Evolutionary conservation across 1,140 invertebrate species (phyloP), one percentile per base, ranked within the genome.

Genomic region (Geopemphigus sp.): DNA sequence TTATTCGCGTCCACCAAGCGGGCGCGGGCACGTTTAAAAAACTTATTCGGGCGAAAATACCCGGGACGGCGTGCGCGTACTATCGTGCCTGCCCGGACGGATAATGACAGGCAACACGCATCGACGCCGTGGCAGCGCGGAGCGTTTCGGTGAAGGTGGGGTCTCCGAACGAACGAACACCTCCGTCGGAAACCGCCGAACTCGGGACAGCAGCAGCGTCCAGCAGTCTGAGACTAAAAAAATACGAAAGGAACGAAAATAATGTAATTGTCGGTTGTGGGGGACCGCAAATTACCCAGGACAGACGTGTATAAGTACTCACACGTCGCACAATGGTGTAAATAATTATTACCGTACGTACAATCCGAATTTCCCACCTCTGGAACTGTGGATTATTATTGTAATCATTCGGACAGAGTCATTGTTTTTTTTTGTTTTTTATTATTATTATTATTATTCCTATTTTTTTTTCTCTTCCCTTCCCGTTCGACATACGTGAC

Each of bases 361-460:
- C 74, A 26, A 78, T 59, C n/a, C 72, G 72, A 61, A 78, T 78
- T 78, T 78, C 74, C 74, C 74, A 78, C 74, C 74, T 78, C 22
- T 29, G 24, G 26, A 50, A 19, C 39, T 32, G 26, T 59, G 57
- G 57, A 78, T 78, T 78, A 78, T 78, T 78, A 78, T 78, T 61
- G 54, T 78, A 63, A 78, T 78, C 74, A 50, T 78, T 78, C 74
- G 54, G 74, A 61, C 73, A 45, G 17, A 78, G 74, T 78, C 74
- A 78, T 78, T 78, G 74, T 78, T 78, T 63, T 54, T 29, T 50
- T 24, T 22, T 22, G 11, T 74, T 39, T 39, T 39, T 39, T 39
- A 39, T 39, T 39, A 39, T 39, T 39, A 39, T 39, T 39, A 39
- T 39, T 39, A 39, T 39, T 39, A 39, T 22, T 15, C 45, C 19